Evolutionary conservation across 2,797 vertebrate species (phyloP).

Genomic region (Smutsia temminckii): DNA sequence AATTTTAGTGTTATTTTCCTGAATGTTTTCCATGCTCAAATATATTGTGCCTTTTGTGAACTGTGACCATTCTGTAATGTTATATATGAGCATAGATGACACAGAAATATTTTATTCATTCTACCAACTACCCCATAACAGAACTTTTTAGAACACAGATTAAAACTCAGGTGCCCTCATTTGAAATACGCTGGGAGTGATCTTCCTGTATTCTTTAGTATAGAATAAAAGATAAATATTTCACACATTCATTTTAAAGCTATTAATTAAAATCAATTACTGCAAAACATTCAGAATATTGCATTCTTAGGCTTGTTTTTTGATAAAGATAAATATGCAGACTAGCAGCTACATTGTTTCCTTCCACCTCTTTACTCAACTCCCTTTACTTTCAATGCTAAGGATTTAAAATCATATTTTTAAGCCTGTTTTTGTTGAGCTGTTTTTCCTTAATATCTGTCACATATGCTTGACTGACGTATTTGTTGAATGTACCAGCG

Average conservation of each 20-base stretch:
- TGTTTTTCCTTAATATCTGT: constrained; percentile 52
- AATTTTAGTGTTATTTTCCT: constrained; percentile 42
- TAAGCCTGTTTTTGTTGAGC: constrained; percentile 29
- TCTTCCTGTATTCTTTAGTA: neutral
- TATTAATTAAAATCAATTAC: neutral
- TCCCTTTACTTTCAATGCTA: neutral
- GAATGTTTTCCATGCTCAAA: neutral
- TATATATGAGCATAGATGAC: neutral
- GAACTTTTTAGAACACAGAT: neutral
- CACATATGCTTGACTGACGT: constrained; percentile 52
- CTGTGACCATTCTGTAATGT: constrained; percentile 23
- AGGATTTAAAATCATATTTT: constrained; percentile 38
- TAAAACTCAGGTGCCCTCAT: neutral
- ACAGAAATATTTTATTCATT: constrained; percentile 40
- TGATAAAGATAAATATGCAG: neutral
- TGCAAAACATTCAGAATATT: neutral
- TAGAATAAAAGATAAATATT: neutral
- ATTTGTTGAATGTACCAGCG: constrained; percentile 26
- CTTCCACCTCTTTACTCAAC: neutral
- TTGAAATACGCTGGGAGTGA: neutral
- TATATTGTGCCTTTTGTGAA: constrained; percentile 13
- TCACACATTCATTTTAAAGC: neutral
- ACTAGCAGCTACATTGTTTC: neutral
- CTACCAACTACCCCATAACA: neutral
- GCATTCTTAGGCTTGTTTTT: neutral